These are phyloP conservation scores for Odontamblyopus lacepedii DNA, from an alignment of 2,797 vertebrate species.

Conservation along the genomic window DNA sequence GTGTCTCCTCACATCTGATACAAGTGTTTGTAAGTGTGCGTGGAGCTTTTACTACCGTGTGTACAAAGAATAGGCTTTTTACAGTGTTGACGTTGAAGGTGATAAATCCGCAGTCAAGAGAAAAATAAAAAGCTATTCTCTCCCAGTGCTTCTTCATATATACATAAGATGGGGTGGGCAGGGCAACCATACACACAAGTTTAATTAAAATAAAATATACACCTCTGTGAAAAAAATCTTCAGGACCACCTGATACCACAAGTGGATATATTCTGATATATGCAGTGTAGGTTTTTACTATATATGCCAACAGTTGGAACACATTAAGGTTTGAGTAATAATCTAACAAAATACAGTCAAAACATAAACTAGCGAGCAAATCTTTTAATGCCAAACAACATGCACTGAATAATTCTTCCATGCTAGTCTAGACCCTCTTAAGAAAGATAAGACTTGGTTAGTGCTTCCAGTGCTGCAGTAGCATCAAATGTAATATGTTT, in stretches of 20 bases:
- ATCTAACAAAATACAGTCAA: not conserved
- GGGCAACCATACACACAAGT: no score
- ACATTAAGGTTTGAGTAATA: not conserved
- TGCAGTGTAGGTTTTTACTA: not conserved
- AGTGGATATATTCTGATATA: not conserved
- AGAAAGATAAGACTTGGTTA: slow-evolving; percentile 35
- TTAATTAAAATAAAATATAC: no score
- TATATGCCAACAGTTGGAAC: not conserved
- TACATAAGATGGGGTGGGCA: not conserved
- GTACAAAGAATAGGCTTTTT: not conserved
- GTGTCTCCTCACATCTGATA: not conserved
- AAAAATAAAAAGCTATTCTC: not conserved
- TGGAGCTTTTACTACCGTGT: not conserved
- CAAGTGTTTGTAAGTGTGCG: not conserved
- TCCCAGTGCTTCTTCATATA: no score
- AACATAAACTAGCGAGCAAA: not conserved
- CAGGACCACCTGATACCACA: not conserved
- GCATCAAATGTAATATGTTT: slow-evolving; percentile 62
- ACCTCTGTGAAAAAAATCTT: no score
- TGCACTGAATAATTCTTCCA: slow-evolving; percentile 8
- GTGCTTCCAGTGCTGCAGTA: slow-evolving; percentile 42
- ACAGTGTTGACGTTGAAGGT: no score
- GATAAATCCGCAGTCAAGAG: not conserved
- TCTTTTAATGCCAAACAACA: not conserved
- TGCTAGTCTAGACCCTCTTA: slow-evolving; percentile 18